Evolutionary conservation across 2,797 vertebrate species (phyloP).

Genomic region (Mormyrops attenuatus): DNA sequence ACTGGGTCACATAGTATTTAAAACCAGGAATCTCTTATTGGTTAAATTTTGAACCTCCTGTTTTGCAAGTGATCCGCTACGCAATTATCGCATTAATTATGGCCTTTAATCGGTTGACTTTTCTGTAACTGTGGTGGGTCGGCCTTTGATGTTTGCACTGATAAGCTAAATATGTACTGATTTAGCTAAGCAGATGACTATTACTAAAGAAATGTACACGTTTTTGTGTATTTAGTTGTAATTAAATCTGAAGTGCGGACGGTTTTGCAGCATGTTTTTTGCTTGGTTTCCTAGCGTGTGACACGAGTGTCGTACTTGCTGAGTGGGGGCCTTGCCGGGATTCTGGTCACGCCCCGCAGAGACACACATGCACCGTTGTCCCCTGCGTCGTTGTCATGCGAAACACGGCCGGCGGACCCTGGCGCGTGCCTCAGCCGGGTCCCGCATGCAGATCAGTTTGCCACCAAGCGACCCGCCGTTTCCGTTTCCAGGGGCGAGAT

Average conservation of each 20-base stretch:
- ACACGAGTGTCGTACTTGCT: slow-evolving; percentile 17
- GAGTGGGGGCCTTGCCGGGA: slow-evolving; percentile 32
- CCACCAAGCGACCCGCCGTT: background rate
- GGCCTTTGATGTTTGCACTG: background rate
- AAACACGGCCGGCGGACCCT: slow-evolving; percentile 39
- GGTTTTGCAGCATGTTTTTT: background rate
- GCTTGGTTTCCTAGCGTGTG: background rate
- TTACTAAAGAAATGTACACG: background rate
- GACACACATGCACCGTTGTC: slow-evolving; percentile 53
- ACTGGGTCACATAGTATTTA: background rate
- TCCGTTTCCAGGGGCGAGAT: background rate
- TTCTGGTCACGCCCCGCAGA: slow-evolving; percentile 42
- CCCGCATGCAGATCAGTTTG: slow-evolving; percentile 22
- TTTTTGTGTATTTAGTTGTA: background rate
- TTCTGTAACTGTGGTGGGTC: background rate
- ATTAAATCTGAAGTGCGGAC: background rate
- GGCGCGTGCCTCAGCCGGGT: slow-evolving; percentile 31
- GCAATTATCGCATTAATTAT: background rate
- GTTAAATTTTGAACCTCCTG: background rate
- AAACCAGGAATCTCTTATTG: background rate
- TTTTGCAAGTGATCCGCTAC: background rate
- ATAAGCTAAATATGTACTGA: slow-evolving; percentile 22
- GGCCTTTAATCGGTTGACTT: background rate
- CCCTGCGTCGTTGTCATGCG: slow-evolving; percentile 52
- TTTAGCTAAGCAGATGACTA: background rate